Evolutionary conservation across 2,113 vertebrate genomes (phyloP), one percentile per base, ranked within the genome.

Genomic region (zebrafish (Danio rerio)): DNA sequence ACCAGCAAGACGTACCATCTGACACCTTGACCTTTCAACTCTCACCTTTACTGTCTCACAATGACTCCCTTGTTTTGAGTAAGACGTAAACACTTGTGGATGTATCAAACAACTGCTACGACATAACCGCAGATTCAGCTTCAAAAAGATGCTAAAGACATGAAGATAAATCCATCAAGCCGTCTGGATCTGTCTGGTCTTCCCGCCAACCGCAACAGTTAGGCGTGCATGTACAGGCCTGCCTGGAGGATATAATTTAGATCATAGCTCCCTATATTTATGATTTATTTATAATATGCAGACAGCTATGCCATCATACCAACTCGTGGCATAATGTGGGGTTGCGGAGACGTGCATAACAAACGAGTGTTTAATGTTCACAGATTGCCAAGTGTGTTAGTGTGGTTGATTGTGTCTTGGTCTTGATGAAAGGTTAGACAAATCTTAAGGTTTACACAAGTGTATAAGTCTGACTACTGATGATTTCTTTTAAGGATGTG

Each of bases 211-310:
- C 91, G 63, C 85, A 78, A 55, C 20, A 77, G 75, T 82, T 68
- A 81, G 84, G 85, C 71, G 71, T 82, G 78, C 71, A 70, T 84
- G 86, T 81, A 40, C 16, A 45, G 61, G 16, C 62, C 52, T 47
- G 56, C 59, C 82, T 80, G 65, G 49, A 88, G 77, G 83, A 87
- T 92, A 56, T 91, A 89, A 92, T 92, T 92, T 91, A 74, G 74
- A 85, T 80, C 86, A 82, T 80, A 75, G 47, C 58, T 80, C 88
- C 89, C 89, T 92, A 61, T 93, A 90, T 86, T 93, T 93, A 92
- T 47, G 56, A 91, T 89, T 81, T 92, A 92, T 93, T 91, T 92
- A 91, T 91, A 91, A 91, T 89, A 78, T 72, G 83, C 91, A 92
- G 89, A 90, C 84, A 87, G 84, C 88, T 83, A 87, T 87, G 21